A percentile compares a stretch with the other conserved stretches of the same genome.
These are phyloP conservation scores for Sebastes wilsoni DNA, from an alignment of 2,797 vertebrate species.

Conservation along the genomic window DNA sequence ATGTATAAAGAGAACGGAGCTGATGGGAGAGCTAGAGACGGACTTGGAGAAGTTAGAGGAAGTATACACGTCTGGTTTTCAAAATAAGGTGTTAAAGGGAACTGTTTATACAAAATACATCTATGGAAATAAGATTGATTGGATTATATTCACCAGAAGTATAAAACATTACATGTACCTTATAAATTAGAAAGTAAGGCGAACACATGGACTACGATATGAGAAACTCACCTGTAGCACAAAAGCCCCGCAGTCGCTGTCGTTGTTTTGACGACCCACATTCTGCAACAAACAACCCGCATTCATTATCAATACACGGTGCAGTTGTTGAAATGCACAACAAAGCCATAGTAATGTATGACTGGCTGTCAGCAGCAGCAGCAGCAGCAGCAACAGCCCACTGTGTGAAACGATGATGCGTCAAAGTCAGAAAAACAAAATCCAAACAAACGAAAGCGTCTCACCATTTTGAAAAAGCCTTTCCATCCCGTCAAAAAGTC, in stretches of 20 bases:
- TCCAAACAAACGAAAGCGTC: not conserved
- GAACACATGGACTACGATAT: not conserved
- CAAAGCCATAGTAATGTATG: not conserved
- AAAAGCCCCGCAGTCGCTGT: conserved; percentile 94
- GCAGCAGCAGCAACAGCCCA: not conserved
- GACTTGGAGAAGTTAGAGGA: too few species aligned
- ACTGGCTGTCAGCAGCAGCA: not conserved
- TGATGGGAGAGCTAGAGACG: too few species aligned
- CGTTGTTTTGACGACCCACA: conserved; percentile 93
- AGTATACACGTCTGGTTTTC: too few species aligned
- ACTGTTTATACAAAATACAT: too few species aligned
- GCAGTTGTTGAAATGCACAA: not conserved
- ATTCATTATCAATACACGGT: not conserved
- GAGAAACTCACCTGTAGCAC: conserved; percentile 89
- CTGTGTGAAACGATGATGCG: not conserved
- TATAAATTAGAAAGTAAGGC: too few species aligned
- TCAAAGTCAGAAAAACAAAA: not conserved
- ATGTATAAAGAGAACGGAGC: too few species aligned
- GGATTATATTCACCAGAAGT: too few species aligned
- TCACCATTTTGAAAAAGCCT: conserved; percentile 94
- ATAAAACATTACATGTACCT: too few species aligned
- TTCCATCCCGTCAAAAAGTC: conserved; percentile 91
- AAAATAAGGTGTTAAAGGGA: too few species aligned
- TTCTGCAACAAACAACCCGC: conserved; percentile 80
- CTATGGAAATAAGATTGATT: too few species aligned